These are phyloP conservation scores for Pyrocoelia pectoralis DNA, from an alignment of 2,888 invertebrate genomes.

Conservation along the genomic window DNA sequence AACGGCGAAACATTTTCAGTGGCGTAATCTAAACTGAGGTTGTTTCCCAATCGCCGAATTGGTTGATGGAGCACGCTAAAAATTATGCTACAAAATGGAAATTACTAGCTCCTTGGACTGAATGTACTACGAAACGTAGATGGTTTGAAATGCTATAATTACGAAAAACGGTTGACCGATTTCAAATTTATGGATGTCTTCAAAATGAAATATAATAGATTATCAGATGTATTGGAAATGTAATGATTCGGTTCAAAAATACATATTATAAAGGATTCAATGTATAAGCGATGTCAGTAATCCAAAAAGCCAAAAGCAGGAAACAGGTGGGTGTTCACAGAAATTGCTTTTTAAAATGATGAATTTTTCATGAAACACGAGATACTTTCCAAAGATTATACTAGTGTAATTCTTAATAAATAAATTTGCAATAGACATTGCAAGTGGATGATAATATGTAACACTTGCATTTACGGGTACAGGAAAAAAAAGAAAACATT, in stretches of 20 bases:
- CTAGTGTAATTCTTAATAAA: constrained; percentile 20
- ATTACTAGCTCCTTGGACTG: too few relatives aligned
- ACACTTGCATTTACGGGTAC: not conserved
- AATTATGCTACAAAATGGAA: too few relatives aligned
- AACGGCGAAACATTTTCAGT: too few relatives aligned
- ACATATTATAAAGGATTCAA: constrained; percentile 14
- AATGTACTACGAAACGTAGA: too few relatives aligned
- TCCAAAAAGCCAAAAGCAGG: constrained; percentile 4
- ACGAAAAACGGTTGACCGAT: too few relatives aligned
- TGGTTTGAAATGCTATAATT: too few relatives aligned
- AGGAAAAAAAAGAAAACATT: constrained; percentile 22
- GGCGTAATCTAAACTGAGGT: too few relatives aligned
- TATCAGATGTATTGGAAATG: not conserved
- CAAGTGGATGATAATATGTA: constrained; percentile 15
- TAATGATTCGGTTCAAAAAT: constrained; percentile 10
- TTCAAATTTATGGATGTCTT: too few relatives aligned
- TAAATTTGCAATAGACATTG: constrained; percentile 15
- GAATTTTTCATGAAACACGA: constrained; percentile 22
- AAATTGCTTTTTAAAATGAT: constrained; percentile 27
- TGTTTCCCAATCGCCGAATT: too few relatives aligned
- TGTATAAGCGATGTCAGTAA: constrained; percentile 14
- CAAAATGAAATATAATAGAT: too few relatives aligned
- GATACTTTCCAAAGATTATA: constrained; percentile 19
- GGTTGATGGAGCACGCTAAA: too few relatives aligned
- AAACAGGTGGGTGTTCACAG: constrained; percentile 24